These are phyloP conservation scores for Prunella strophiata DNA, from an alignment of 2,797 vertebrate genomes.

Conservation along the genomic window DNA sequence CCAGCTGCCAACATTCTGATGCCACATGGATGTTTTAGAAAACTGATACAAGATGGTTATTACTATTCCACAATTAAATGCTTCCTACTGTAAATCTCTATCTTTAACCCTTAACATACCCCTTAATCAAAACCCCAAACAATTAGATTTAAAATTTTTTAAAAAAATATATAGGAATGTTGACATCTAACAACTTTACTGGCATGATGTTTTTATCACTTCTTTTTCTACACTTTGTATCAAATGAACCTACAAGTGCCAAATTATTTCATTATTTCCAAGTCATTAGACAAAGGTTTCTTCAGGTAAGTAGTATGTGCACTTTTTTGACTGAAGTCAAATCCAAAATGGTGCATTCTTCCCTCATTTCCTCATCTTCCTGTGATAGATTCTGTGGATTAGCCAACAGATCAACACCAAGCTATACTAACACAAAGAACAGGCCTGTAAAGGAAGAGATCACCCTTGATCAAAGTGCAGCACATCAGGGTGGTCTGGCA, in stretches of 20 bases:
- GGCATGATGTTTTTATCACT: neutral
- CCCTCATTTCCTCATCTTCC: neutral
- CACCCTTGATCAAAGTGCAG: neutral
- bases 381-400: fast-evolving
- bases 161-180: neutral
- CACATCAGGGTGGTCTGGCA: neutral
- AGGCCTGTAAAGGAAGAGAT: neutral
- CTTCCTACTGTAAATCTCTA: neutral
- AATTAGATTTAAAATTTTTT: neutral
- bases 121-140: neutral
- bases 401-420: neutral
- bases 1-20: neutral
- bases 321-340: neutral
- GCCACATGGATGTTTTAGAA: neutral
- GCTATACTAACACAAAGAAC: neutral
- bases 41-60: fast-evolving
- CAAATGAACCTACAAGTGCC: neutral
- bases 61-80: neutral
- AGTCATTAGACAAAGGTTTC: neutral
- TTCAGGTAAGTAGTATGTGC: neutral
- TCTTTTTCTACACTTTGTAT: neutral
- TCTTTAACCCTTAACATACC: neutral
- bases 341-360: neutral
- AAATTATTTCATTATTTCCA: neutral
- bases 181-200: neutral